Conservation (phyloP, 2,888 invertebrate species). For the Pachydiplax longipennis region DNA sequence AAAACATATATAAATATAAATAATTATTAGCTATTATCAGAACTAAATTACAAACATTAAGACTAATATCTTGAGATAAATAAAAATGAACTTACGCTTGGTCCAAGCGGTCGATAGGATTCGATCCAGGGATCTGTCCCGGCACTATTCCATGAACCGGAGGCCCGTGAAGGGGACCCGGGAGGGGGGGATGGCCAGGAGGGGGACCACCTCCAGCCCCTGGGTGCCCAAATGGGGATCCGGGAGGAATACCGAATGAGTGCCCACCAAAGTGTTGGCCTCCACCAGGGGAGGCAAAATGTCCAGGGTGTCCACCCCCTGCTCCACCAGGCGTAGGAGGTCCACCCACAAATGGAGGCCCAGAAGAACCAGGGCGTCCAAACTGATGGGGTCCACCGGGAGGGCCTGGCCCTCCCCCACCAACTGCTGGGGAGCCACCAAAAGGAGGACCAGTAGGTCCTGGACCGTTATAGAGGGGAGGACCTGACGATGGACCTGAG, state of each 20-base stretch:
- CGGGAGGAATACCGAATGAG: slow-evolving; percentile 74
- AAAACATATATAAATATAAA: too few relatives aligned
- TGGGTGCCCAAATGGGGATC: slow-evolving; percentile 73
- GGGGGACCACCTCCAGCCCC: slow-evolving; percentile 56
- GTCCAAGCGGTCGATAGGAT: slow-evolving; percentile 82
- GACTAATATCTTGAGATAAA: not conserved
- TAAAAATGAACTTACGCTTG: slow-evolving; percentile 69
- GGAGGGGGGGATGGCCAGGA: slow-evolving; percentile 66
- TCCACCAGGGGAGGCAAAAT: slow-evolving; percentile 68
- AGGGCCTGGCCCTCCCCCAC: slow-evolving; percentile 36
- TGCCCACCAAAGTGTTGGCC: slow-evolving; percentile 65
- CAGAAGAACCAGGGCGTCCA: slow-evolving; percentile 63
- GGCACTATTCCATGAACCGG: slow-evolving; percentile 68
- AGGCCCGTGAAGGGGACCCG: slow-evolving; percentile 65
- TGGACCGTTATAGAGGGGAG: slow-evolving; percentile 73
- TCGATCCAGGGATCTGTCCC: slow-evolving; percentile 72
- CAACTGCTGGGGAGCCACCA: slow-evolving; percentile 45
- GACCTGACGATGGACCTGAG: slow-evolving; percentile 58
- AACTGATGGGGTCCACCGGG: slow-evolving; percentile 64
- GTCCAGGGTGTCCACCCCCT: slow-evolving; percentile 68
- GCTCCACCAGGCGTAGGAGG: slow-evolving; percentile 61
- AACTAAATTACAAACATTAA: not conserved
- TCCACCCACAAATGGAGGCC: slow-evolving; percentile 57
- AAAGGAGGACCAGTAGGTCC: slow-evolving; percentile 57
- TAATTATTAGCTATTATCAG: too few relatives aligned